phyloP scores from a whole-genome alignment of 2,113 vertebrate genomes.

The Phodopus roborovskii region DNA sequence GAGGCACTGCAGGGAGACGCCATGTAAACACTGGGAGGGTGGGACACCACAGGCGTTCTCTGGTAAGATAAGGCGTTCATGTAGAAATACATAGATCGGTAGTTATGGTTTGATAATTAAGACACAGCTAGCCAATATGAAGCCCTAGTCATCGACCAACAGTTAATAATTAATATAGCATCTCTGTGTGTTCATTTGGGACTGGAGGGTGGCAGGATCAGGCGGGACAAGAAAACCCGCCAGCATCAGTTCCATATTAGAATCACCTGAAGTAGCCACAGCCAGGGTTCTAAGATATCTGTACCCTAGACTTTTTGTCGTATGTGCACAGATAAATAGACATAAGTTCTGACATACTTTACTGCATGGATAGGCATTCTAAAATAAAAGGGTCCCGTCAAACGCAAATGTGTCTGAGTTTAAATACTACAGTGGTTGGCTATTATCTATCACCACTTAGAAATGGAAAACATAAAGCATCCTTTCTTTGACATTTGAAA shows the following conservation, averaged over 20 bases:
- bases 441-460: not conserved
- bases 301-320: slow-evolving; percentile 2
- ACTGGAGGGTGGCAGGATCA: too few relatives aligned
- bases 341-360: not conserved
- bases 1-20: too few relatives aligned
- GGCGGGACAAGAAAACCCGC: too few relatives aligned
- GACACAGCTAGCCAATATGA: too few relatives aligned
- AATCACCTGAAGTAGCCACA: not conserved
- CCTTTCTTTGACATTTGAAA: slow-evolving; percentile 12
- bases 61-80: too few relatives aligned
- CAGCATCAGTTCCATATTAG: not conserved
- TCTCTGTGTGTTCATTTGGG: too few relatives aligned
- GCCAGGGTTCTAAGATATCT: not conserved
- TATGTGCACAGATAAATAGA: not conserved
- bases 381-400: slow-evolving; percentile 15
- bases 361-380: not conserved
- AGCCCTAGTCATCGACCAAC: too few relatives aligned
- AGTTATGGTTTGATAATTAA: too few relatives aligned
- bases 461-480: not conserved
- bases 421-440: not conserved
- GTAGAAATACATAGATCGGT: too few relatives aligned
- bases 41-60: too few relatives aligned
- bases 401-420: slow-evolving; percentile 19
- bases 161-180: too few relatives aligned
- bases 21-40: too few relatives aligned